These are phyloP conservation scores for Druon quercuslanigerum DNA, from an alignment of 1,140 invertebrate species.

Conservation along the genomic window DNA sequence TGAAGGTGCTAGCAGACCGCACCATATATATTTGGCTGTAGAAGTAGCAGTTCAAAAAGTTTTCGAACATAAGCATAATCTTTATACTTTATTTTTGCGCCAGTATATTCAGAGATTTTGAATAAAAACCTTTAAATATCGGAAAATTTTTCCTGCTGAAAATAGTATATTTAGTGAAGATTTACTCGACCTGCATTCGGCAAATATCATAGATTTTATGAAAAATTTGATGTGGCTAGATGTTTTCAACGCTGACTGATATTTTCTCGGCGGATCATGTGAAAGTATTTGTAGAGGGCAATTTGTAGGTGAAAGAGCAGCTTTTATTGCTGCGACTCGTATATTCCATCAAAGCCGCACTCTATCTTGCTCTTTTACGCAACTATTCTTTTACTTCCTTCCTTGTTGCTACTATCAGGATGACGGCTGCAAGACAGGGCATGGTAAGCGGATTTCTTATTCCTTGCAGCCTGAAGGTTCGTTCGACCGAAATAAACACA, in stretches of 20 bases:
- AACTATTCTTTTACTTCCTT: conserved; percentile 22
- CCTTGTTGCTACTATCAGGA: conserved; percentile 22
- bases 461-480: conserved; percentile 26
- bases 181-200: not conserved
- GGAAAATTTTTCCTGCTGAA: not conserved
- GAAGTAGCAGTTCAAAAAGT: no score
- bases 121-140: no score
- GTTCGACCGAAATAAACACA: conserved; percentile 28
- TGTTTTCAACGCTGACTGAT: not conserved
- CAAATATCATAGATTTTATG: not conserved
- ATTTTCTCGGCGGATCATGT: not conserved
- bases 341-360: conserved; percentile 21
- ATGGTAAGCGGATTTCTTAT: conserved; percentile 31
- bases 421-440: conserved; percentile 23
- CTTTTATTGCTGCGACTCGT: conserved; percentile 24
- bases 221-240: conserved; percentile 5
- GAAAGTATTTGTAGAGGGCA: not conserved
- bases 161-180: not conserved
- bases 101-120: no score
- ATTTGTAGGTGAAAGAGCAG: conserved; percentile 29
- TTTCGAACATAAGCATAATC: no score
- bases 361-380: conserved; percentile 23
- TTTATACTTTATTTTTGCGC: no score
- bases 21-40: no score
- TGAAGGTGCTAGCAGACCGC: no score